Evolutionary conservation across 2,797 vertebrate genomes (phyloP).

Genomic region (Pristis pectinata): DNA sequence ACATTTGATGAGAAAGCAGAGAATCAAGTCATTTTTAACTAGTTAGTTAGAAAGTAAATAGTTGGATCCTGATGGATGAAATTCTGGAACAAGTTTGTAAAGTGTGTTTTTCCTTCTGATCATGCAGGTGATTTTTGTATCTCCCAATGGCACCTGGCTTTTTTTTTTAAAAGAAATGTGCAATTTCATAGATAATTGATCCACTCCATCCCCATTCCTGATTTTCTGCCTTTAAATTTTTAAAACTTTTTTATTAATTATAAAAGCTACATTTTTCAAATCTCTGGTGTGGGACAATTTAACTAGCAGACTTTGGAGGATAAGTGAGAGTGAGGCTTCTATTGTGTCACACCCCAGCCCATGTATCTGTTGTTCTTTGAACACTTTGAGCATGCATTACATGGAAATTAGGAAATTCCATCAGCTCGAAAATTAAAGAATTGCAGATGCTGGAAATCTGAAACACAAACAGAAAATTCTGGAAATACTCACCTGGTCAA

Average conservation of each 20-base stretch:
- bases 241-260: not conserved
- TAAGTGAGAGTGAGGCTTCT: not conserved
- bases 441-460: too few species aligned
- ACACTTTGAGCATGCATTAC: not conserved
- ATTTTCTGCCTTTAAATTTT: not conserved
- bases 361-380: not conserved
- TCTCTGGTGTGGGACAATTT: not conserved
- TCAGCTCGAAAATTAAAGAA: not conserved
- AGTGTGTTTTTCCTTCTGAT: not conserved
- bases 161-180: not conserved
- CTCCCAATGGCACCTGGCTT: not conserved
- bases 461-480: too few species aligned
- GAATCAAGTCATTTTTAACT: not conserved
- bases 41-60: not conserved
- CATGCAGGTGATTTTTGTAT: not conserved
- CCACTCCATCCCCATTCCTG: not conserved
- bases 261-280: not conserved
- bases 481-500: too few species aligned
- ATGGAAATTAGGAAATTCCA: too few species aligned
- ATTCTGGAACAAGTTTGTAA: not conserved
- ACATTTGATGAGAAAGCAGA: not conserved
- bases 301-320: not conserved
- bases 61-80: not conserved
- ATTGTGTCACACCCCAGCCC: not conserved
- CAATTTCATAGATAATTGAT: not conserved